phyloP scores from a whole-genome alignment of 2,888 invertebrate genomes.

The Mythimna loreyi region DNA sequence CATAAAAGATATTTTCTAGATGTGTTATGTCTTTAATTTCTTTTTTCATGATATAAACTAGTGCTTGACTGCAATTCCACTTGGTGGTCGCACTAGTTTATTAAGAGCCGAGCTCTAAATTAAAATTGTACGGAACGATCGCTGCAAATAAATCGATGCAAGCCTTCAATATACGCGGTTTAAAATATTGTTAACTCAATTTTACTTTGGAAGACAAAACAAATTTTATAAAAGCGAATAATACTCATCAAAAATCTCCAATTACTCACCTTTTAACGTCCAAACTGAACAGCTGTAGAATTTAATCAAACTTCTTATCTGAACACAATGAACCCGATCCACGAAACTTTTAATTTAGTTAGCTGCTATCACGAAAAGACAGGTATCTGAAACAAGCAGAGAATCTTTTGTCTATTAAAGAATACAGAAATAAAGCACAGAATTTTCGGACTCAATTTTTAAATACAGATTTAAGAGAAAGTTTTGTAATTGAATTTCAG shows the following conservation, averaged over 20 bases:
- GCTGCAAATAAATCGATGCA: too few species aligned
- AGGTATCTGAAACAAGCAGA: slow-evolving; percentile 69
- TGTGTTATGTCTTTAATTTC: too few species aligned
- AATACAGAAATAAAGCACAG: slow-evolving; percentile 40
- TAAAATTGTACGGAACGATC: too few species aligned
- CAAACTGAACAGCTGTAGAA: slow-evolving; percentile 54
- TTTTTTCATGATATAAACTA: too few species aligned
- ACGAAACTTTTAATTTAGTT: slow-evolving; percentile 65
- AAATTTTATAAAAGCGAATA: neutral
- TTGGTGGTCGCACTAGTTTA: too few species aligned
- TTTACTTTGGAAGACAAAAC: too few species aligned
- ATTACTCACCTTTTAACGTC: slow-evolving; percentile 61
- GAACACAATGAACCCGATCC: slow-evolving; percentile 62
- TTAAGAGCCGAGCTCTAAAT: too few species aligned
- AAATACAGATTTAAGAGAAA: slow-evolving; percentile 37
- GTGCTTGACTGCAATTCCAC: too few species aligned
- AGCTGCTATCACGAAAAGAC: slow-evolving; percentile 58
- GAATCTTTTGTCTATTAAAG: slow-evolving; percentile 52
- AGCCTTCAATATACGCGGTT: too few species aligned
- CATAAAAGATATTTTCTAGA: too few species aligned
- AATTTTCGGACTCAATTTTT: slow-evolving; percentile 49
- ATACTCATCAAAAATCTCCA: slow-evolving; percentile 21
- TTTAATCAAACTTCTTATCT: slow-evolving; percentile 63
- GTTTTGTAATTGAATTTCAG: slow-evolving; percentile 55
- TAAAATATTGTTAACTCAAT: too few species aligned